Percentiles rank a stretch among this genome's conserved stretches.
Evolutionary conservation across 2,888 invertebrate species (phyloP).

Genomic region (Diaperis boleti): DNA sequence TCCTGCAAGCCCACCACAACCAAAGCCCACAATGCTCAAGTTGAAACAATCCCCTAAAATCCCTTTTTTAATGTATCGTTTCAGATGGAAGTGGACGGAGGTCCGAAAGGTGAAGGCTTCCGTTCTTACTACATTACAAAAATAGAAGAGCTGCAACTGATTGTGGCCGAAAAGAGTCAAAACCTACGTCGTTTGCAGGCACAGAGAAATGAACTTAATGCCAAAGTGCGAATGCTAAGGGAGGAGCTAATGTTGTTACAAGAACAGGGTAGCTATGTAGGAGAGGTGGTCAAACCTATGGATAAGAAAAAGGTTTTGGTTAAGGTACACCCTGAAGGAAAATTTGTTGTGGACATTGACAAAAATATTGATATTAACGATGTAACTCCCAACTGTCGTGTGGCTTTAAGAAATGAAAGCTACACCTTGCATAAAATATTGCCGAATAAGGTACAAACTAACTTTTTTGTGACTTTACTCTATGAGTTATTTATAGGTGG

Average conservation of each 20-base stretch:
- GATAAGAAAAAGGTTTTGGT: conserved; percentile 99
- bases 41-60: neutral
- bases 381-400: conserved; percentile 97
- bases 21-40: conserved; percentile 1
- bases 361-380: conserved; percentile 99
- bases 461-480: conserved; percentile 51
- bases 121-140: conserved; percentile 97
- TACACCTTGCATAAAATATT: conserved; percentile 98
- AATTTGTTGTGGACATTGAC: conserved; percentile 99
- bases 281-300: conserved; percentile 99
- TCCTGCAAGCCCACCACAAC: neutral
- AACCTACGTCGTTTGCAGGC: conserved; percentile 97
- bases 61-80: conserved; percentile 43
- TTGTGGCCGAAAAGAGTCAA: conserved; percentile 97
- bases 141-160: conserved; percentile 95
- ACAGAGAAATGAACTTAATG: conserved; percentile 98
- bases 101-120: conserved; percentile 86
- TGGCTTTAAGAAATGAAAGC: conserved; percentile 97
- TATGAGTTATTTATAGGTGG: conserved; percentile 76
- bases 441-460: conserved; percentile 83
- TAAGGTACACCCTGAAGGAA: conserved; percentile 99
- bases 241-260: conserved; percentile 96
- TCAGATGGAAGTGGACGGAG: conserved; percentile 81
- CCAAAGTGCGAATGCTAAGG: conserved; percentile 97
- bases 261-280: conserved; percentile 99